Base-by-base conservation (phyloP, 2,113 vertebrate genomes). In the Cynocephalus volans region DNA sequence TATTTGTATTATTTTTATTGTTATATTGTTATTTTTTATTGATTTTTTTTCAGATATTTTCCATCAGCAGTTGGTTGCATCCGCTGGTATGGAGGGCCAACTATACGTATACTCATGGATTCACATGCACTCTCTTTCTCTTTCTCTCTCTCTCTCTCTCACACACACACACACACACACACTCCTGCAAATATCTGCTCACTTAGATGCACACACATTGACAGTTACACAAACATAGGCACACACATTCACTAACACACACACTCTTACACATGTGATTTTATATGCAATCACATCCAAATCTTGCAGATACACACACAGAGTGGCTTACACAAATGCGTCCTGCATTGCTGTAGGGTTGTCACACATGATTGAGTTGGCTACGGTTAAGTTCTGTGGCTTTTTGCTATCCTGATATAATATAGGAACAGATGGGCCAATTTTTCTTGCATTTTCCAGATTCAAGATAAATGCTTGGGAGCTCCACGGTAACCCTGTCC, bases 371-470 rank as follows among this genome's bases (percentile, higher is more conserved):
- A 96, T 85, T 96, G 97, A 97, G 95, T 87, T 97, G 89, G 89
- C 93, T 97, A 76, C 86, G 60, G 97, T 97, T 93, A 96, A 95
- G 76, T 97, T 96, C 96, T 96, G 92, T 96, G 94, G 94, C 97
- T 97, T 96, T 96, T 97, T 92, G 95, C 90, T 97, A 81, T 92
- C 90, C 95, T 92, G 95, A 84, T 97, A 95, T 81, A 95, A 97
- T 96, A 90, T 50, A 92, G 95, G 97, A 97, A 96, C 90, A 95
- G 94, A 97, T 97, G 97, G 94, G 94, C 84, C 96, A 81, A 97
- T 98, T 97, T 97, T 98, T 97, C 97, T 96, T 97, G 84, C 96
- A 97, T 97, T 97, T 97, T 93, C 60, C 64, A 92, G 95, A 94
- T 96, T 93, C 80, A 92, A 96, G 97, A 97, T 97, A 97, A 97